Evolutionary conservation across 2,797 vertebrate genomes (phyloP).

Genomic region (Synanceia verrucosa): DNA sequence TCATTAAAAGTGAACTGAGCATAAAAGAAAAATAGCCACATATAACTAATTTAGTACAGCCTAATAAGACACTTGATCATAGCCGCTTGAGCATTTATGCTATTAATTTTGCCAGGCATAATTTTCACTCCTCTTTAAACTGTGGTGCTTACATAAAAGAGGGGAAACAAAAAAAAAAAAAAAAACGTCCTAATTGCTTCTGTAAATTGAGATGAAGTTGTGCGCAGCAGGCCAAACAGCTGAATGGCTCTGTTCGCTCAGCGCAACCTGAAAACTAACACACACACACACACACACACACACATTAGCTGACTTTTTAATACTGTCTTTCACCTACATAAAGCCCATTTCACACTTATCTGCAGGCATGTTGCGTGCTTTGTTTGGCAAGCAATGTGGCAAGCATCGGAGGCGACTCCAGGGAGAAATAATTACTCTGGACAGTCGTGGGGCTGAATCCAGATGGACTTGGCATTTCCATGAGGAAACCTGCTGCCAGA

Average conservation of each 20-base stretch:
- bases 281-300: background rate
- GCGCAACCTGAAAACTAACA: slow-evolving; percentile 30
- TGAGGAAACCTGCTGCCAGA: slow-evolving; percentile 58
- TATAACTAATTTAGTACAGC: slow-evolving; percentile 70
- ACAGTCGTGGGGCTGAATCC: slow-evolving; percentile 63
- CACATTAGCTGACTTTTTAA: slow-evolving; percentile 9
- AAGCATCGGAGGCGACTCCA: slow-evolving; percentile 40
- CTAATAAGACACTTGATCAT: slow-evolving; percentile 81
- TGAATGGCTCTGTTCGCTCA: slow-evolving; percentile 51
- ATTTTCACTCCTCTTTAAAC: slow-evolving; percentile 63
- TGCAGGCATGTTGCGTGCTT: background rate
- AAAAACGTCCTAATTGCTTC: slow-evolving; percentile 75
- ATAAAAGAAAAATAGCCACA: slow-evolving; percentile 68
- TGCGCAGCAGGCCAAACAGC: slow-evolving; percentile 42
- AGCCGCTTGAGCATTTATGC: slow-evolving; percentile 74
- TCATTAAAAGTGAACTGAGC: slow-evolving; percentile 77
- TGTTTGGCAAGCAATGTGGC: slow-evolving; percentile 24
- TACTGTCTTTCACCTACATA: slow-evolving; percentile 22
- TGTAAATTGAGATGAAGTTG: slow-evolving; percentile 79
- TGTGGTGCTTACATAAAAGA: slow-evolving; percentile 69
- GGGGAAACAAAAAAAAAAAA: slow-evolving; percentile 65
- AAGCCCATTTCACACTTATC: slow-evolving; percentile 11
- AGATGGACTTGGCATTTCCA: slow-evolving; percentile 68
- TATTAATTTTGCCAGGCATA: slow-evolving; percentile 73
- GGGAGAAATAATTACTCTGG: slow-evolving; percentile 72